A percentile compares a stretch with the other conserved stretches of the same genome.
These are phyloP conservation scores for Bagarius yarrelli DNA, from an alignment of 2,113 vertebrate species.

Conservation along the genomic window DNA sequence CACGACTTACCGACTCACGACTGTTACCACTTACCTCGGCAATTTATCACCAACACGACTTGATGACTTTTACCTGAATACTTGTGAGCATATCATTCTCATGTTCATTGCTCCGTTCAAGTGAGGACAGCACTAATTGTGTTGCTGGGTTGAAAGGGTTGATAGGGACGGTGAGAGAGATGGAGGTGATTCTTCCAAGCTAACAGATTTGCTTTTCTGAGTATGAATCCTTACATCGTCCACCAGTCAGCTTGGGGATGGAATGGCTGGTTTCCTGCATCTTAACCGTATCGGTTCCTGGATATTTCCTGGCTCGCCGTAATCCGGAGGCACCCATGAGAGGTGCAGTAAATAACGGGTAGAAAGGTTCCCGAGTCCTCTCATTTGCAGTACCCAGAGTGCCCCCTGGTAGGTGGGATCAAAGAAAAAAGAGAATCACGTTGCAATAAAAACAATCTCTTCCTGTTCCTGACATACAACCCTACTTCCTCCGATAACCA, in stretches of 20 bases:
- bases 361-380: slow-evolving; percentile 58
- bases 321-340: slow-evolving; percentile 83
- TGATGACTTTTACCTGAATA: slow-evolving; percentile 72
- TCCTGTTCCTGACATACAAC: neutral
- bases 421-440: slow-evolving; percentile 21
- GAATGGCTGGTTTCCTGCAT: slow-evolving; percentile 81
- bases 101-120: slow-evolving; percentile 3
- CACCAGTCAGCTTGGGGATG: slow-evolving; percentile 82
- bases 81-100: neutral
- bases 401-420: slow-evolving; percentile 80
- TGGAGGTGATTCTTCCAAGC: slow-evolving; percentile 17
- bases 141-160: slow-evolving; percentile 57
- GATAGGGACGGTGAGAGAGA: slow-evolving; percentile 60
- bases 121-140: slow-evolving; percentile 59
- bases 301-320: slow-evolving; percentile 71
- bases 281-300: slow-evolving; percentile 70
- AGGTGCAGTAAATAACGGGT: slow-evolving; percentile 84
- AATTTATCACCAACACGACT: slow-evolving; percentile 46
- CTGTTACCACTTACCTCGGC: slow-evolving; percentile 65
- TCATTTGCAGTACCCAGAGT: slow-evolving; percentile 79
- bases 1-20: slow-evolving; percentile 49
- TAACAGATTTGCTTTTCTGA: slow-evolving; percentile 67
- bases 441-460: slow-evolving; percentile 11
- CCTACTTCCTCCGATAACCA: neutral
- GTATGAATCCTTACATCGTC: slow-evolving; percentile 91